Conservation (phyloP, 2,113 vertebrate species). For the Oreochromis aureus region DNA sequence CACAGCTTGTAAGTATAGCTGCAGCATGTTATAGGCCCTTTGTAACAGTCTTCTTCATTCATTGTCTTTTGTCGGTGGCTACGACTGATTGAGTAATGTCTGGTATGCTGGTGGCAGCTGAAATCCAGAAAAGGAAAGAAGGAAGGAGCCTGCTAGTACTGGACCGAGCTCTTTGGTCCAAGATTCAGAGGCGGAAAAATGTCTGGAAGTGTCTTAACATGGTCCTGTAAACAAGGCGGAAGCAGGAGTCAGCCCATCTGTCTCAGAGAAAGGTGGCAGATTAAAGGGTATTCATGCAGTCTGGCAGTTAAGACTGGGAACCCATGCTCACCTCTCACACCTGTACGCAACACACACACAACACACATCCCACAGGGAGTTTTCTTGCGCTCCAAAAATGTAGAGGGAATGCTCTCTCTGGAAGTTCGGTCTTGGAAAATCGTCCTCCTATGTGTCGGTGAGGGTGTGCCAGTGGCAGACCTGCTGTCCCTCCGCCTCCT, state of each 20-base stretch:
- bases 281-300: conserved; percentile 34
- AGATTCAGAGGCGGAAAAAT: conserved; percentile 12
- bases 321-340: conserved; percentile 5
- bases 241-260: background rate
- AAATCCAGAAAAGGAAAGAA: conserved; percentile 18
- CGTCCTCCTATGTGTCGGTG: conserved; percentile 75
- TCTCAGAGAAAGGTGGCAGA: background rate
- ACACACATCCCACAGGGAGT: background rate
- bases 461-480: conserved; percentile 93
- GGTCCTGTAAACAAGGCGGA: conserved; percentile 54
- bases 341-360: conserved; percentile 11
- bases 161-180: conserved; percentile 54
- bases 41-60: conserved; percentile 51
- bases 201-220: background rate
- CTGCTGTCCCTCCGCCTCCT: conserved; percentile 91
- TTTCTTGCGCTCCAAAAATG: background rate
- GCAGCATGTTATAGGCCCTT: conserved; percentile 57
- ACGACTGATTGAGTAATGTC: conserved; percentile 44
- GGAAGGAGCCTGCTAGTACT: conserved; percentile 20
- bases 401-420: background rate
- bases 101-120: conserved; percentile 61
- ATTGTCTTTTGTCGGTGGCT: conserved; percentile 31
- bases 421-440: background rate
- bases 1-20: conserved; percentile 45
- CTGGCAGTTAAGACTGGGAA: conserved; percentile 35